These are phyloP conservation scores for Ochotona princeps DNA, from an alignment of 2,113 vertebrate species.

Conservation along the genomic window DNA sequence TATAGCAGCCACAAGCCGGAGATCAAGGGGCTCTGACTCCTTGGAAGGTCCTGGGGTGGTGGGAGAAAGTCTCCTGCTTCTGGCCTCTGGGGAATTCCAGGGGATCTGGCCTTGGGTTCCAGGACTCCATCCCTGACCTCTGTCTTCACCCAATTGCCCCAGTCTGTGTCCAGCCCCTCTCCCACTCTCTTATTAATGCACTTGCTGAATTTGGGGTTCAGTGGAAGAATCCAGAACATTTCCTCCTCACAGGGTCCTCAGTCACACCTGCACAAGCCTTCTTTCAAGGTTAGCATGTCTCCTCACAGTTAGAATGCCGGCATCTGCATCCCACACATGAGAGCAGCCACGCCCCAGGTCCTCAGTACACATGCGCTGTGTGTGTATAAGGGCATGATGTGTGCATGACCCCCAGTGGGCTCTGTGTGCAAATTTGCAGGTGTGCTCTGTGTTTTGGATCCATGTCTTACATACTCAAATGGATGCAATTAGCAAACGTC, in stretches of 20 bases:
- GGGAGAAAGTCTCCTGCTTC: neutral
- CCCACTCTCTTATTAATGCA: neutral
- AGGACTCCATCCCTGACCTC: too few relatives aligned
- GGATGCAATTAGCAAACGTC: neutral
- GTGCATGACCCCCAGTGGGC: too few relatives aligned
- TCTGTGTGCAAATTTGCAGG: accelerated
- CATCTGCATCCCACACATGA: too few relatives aligned
- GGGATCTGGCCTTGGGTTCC: accelerated
- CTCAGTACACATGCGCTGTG: too few relatives aligned
- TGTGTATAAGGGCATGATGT: neutral
- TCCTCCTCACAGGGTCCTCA: neutral
- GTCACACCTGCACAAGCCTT: neutral
- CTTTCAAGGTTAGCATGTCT: neutral
- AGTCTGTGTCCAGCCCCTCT: neutral
- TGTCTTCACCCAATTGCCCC: too few relatives aligned
- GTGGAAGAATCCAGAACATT: too few relatives aligned
- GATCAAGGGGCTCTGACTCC: neutral
- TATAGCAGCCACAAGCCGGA: too few relatives aligned
- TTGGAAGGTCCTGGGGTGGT: too few relatives aligned
- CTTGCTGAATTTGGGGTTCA: neutral
- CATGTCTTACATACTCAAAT: neutral
- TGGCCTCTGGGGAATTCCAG: neutral
- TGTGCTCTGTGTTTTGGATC: accelerated
- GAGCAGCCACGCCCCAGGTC: too few relatives aligned
- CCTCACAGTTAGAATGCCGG: neutral